These are phyloP conservation scores for Ophion slaviceki DNA, from an alignment of 2,888 invertebrate species.

Conservation along the genomic window DNA sequence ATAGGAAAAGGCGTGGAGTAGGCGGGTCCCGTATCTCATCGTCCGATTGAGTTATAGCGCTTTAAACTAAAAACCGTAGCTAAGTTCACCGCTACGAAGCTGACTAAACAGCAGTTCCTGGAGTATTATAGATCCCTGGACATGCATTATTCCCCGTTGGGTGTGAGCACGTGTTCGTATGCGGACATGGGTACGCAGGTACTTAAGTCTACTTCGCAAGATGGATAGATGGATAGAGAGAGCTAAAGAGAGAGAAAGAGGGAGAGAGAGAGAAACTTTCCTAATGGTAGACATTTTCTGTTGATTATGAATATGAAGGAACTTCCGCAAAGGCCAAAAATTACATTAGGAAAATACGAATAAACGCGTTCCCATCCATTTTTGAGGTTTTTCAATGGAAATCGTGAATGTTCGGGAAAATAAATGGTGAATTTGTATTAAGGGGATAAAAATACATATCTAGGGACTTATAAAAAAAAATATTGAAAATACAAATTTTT, in stretches of 20 bases:
- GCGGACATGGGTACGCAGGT: neutral
- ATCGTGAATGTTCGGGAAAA: too few relatives aligned
- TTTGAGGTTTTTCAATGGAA: too few relatives aligned
- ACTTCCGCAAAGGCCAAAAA: too few relatives aligned
- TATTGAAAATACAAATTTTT: too few relatives aligned
- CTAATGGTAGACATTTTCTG: too few relatives aligned
- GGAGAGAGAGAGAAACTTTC: slow-evolving; percentile 58
- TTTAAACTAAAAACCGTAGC: slow-evolving; percentile 74
- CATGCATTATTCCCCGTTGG: slow-evolving; percentile 23
- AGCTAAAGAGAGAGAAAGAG: slow-evolving; percentile 45
- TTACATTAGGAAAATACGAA: too few relatives aligned
- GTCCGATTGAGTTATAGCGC: slow-evolving; percentile 80
- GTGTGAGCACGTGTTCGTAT: neutral
- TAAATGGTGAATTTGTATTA: too few relatives aligned
- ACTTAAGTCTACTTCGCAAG: slow-evolving; percentile 12
- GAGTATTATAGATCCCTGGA: slow-evolving; percentile 52
- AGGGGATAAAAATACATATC: too few relatives aligned
- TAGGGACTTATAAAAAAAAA: too few relatives aligned
- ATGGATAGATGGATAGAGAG: neutral
- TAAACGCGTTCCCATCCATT: too few relatives aligned
- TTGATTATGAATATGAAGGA: too few relatives aligned
- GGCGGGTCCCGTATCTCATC: slow-evolving; percentile 80
- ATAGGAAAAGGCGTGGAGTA: slow-evolving; percentile 78
- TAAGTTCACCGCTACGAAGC: slow-evolving; percentile 62
- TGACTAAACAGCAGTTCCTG: slow-evolving; percentile 59